Evolutionary conservation across 2,113 vertebrate species (phyloP), one percentile per base, ranked within the genome.

Genomic region (Zeus faber): DNA sequence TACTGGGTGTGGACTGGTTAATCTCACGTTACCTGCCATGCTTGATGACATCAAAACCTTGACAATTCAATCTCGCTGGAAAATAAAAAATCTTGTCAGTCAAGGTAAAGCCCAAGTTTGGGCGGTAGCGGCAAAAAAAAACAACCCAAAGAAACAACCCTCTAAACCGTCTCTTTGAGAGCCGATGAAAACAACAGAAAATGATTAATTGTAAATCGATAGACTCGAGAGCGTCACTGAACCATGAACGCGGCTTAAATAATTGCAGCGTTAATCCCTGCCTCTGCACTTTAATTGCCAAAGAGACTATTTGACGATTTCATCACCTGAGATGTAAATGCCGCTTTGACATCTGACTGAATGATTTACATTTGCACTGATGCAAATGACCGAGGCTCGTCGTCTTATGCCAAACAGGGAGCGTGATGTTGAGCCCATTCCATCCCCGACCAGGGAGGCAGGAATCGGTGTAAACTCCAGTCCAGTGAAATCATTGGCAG

Each of bases 151-250:
- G 76, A 83, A 77, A 80, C 74, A 9, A 37, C 13, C n/a, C n/a
- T n/a, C n/a, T n/a, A n/a, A n/a, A n/a, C n/a, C n/a, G n/a, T n/a
- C n/a, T n/a, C n/a, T n/a, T n/a, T n/a, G n/a, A n/a, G n/a, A n/a
- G n/a, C n/a, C n/a, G n/a, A n/a, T n/a, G n/a, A n/a, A 3, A 37
- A 14, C 21, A 31, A 74, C 73, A 76, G 74, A 74, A 69, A 77
- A 66, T 72, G 64, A 67, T 67, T 71, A 77, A 71, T 76, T 69
- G 77, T 61, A 61, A 76, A 71, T 82, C 79, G 65, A 62, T 71
- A 52, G 4, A 24, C 66, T 57, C 55, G 60, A 46, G 48, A 62
- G 67, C 66, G 17, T 58, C 62, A 58, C 3, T 67, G 80, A 76
- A 79, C 67, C 62, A 21, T 74, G 69, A 74, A 76, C 68, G 56